Evolutionary conservation across 1,140 invertebrate genomes (phyloP), one percentile per base, ranked within the genome.

Genomic region (Trichogramma pretiosum): DNA sequence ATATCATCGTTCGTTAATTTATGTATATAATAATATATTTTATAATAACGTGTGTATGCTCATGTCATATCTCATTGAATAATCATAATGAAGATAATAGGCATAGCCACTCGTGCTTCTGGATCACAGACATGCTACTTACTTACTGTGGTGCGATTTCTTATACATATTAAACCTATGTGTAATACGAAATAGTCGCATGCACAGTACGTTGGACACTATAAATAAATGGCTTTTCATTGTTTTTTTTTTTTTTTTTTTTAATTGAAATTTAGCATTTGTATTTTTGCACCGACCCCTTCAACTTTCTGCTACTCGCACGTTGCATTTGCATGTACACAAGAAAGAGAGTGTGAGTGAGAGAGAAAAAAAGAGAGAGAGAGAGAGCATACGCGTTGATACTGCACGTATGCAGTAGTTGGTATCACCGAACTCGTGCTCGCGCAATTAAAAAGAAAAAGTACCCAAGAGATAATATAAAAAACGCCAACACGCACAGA

Each of bases 41-140:
- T n/a, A n/a, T n/a, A n/a, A n/a, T n/a, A n/a, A n/a, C n/a, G n/a
- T n/a, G n/a, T n/a, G n/a, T n/a, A n/a, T n/a, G n/a, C n/a, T n/a
- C n/a, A n/a, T n/a, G n/a, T n/a, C n/a, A n/a, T n/a, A n/a, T n/a
- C n/a, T n/a, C n/a, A n/a, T n/a, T n/a, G n/a, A n/a, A n/a, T n/a
- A n/a, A 65, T 68, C 59, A 54, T 62, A 67, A 68, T 67, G 60
- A 67, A 70, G 61, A 69, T 64, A 69, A 58, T 70, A 72, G 68
- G 68, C 67, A 67, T 70, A 69, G 67, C 68, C 68, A 70, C 65
- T 61, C 60, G 64, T 65, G 60, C 66, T 65, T 65, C 64, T 65
- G 56, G 62, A 72, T 72, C 69, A 70, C 69, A 70, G 68, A 72
- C n/a, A n/a, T n/a, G n/a, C n/a, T n/a, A n/a, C n/a, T n/a, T n/a